Evolutionary conservation across 2,113 vertebrate species (phyloP).

Genomic region (Hydropotes inermis): DNA sequence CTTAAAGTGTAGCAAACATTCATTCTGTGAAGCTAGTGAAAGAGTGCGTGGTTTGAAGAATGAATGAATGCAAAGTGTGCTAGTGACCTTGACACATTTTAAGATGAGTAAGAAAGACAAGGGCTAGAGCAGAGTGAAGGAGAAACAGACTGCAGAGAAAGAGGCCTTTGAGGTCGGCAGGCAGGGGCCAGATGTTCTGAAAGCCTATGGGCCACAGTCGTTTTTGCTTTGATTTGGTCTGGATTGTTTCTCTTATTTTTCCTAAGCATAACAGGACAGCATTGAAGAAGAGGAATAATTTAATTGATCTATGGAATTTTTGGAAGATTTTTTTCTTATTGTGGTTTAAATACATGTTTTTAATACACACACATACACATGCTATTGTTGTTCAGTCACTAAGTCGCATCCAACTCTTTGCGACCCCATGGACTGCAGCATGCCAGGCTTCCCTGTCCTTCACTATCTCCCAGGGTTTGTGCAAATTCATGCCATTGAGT

Average conservation of each 20-base stretch:
- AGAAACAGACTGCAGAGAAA: not conserved
- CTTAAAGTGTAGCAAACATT: not conserved
- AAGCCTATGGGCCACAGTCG: no score
- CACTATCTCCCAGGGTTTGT: not conserved
- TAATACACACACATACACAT: not conserved
- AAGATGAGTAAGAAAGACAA: not conserved
- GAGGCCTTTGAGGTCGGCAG: not conserved
- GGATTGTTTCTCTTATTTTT: not conserved
- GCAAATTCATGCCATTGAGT: not conserved
- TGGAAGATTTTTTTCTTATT: not conserved
- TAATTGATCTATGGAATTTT: not conserved
- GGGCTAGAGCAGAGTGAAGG: not conserved
- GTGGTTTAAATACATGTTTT: not conserved
- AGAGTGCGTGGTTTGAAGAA: not conserved
- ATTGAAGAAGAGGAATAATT: not conserved
- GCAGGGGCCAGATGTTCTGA: not conserved
- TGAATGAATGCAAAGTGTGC: not conserved
- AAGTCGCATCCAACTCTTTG: rapidly evolving
- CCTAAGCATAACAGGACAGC: not conserved
- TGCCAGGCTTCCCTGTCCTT: not conserved
- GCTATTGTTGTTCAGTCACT: not conserved
- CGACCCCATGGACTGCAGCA: not conserved
- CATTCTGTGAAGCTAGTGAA: not conserved
- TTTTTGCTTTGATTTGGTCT: not conserved
- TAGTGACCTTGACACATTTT: not conserved